These are phyloP conservation scores for Eugnorisma glareosa DNA, from an alignment of 2,888 invertebrate genomes.

Conservation along the genomic window DNA sequence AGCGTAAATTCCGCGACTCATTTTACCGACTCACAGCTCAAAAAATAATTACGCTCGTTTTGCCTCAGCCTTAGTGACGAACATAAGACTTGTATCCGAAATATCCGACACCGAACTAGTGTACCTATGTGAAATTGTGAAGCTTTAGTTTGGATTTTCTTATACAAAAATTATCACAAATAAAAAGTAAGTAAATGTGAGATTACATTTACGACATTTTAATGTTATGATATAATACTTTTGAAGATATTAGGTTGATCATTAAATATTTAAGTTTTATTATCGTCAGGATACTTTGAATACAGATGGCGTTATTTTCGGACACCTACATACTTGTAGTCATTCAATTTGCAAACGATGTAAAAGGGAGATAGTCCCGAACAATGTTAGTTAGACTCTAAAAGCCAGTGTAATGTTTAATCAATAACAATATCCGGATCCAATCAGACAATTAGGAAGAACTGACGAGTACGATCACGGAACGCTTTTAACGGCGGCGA, in stretches of 20 bases:
- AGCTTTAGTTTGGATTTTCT: conserved; percentile 12
- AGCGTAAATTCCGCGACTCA: too few species aligned
- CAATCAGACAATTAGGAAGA: conserved; percentile 60
- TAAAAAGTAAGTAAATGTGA: conserved; percentile 22
- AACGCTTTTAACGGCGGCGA: conserved; percentile 59
- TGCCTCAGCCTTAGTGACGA: too few species aligned
- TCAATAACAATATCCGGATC: conserved; percentile 61
- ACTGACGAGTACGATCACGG: conserved; percentile 54
- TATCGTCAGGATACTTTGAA: conserved; percentile 16
- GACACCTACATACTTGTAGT: background rate
- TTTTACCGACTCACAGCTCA: too few species aligned
- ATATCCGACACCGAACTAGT: conserved; percentile 13
- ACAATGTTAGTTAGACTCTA: conserved; percentile 21
- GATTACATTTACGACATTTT: conserved; percentile 31
- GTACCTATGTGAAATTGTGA: too few species aligned
- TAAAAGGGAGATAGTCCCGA: conserved; percentile 17
- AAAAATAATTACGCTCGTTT: too few species aligned
- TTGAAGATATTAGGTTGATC: conserved; percentile 17
- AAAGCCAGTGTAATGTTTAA: conserved; percentile 42
- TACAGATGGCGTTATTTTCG: conserved; percentile 12
- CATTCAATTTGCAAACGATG: conserved; percentile 26
- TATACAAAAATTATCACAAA: conserved; percentile 38
- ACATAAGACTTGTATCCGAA: conserved; percentile 38
- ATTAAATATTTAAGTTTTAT: conserved; percentile 34
- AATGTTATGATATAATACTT: conserved; percentile 50